Percentiles rank a stretch among this genome's conserved stretches.
Evolutionary conservation across 2,888 invertebrate species (phyloP).

Genomic region (Eristalis intricaria): DNA sequence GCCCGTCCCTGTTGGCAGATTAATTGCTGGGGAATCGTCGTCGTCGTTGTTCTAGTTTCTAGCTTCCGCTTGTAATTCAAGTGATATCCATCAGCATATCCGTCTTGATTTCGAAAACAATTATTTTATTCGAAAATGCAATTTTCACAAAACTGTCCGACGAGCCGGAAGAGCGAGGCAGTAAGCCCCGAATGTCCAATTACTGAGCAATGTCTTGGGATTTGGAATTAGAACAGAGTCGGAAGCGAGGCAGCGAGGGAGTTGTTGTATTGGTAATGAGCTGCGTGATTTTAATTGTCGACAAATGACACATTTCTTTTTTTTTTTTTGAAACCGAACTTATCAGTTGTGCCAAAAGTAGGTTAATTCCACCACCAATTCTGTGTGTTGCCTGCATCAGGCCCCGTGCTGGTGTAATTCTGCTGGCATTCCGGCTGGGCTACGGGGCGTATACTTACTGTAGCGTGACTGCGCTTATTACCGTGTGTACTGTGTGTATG

Average conservation of each 20-base stretch:
- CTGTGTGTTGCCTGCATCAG: neutral
- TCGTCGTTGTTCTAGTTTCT: slow-evolving; percentile 7
- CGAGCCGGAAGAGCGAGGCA: neutral
- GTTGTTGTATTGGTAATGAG: slow-evolving; percentile 20
- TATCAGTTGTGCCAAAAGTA: slow-evolving; percentile 68
- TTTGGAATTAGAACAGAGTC: slow-evolving; percentile 25
- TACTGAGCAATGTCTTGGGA: slow-evolving; percentile 43
- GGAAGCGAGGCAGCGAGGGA: neutral
- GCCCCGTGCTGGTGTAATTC: neutral
- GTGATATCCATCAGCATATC: slow-evolving; percentile 41
- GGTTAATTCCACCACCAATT: slow-evolving; percentile 57
- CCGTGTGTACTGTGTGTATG: slow-evolving; percentile 20
- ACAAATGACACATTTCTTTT: slow-evolving; percentile 67
- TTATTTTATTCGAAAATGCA: slow-evolving; percentile 61
- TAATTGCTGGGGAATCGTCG: slow-evolving; percentile 43
- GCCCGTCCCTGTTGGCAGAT: slow-evolving; percentile 1
- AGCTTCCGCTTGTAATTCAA: slow-evolving; percentile 65
- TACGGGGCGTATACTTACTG: slow-evolving; percentile 66
- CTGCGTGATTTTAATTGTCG: slow-evolving; percentile 70
- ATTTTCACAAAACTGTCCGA: slow-evolving; percentile 31
- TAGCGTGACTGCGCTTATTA: slow-evolving; percentile 68
- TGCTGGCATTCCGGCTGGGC: slow-evolving; percentile 42
- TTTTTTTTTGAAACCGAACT: slow-evolving; percentile 49
- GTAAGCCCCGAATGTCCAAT: slow-evolving; percentile 49
- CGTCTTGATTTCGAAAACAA: slow-evolving; percentile 53